phyloP scores from a whole-genome alignment of 1,140 invertebrate species.

The Drosophila subobscura region DNA sequence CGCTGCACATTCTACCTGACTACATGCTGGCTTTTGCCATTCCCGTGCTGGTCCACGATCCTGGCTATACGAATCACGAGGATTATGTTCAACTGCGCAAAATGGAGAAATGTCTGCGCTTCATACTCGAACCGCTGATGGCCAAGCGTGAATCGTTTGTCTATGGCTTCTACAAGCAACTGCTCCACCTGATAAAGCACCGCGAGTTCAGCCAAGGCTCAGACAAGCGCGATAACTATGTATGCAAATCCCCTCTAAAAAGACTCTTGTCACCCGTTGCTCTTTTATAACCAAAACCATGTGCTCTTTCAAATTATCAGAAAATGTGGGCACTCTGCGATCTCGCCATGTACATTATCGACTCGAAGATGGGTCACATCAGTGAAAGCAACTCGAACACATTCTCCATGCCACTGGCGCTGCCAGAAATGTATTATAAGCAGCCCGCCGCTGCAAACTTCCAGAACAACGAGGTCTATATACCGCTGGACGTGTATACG shows the following conservation, averaged over 20 bases:
- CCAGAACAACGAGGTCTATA: conserved; percentile 76
- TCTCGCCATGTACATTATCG: conserved; percentile 94
- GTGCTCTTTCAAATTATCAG: conserved; percentile 85
- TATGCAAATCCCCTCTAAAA: conserved; percentile 84
- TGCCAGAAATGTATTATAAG: conserved; percentile 82
- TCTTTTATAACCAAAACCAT: not conserved
- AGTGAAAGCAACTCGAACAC: conserved; percentile 60
- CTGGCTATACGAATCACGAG: conserved; percentile 90
- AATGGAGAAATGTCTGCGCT: conserved; percentile 94
- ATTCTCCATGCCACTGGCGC: conserved; percentile 69
- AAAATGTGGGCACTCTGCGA: conserved; percentile 98
- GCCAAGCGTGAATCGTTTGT: conserved; percentile 97
- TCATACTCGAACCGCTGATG: conserved; percentile 96
- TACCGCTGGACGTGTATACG: conserved; percentile 75
- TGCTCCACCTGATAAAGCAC: conserved; percentile 96
- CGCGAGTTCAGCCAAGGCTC: conserved; percentile 92
- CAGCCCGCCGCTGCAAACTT: conserved; percentile 60
- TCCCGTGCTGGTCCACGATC: conserved; percentile 95
- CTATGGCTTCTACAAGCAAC: conserved; percentile 97
- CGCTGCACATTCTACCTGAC: conserved; percentile 96
- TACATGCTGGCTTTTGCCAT: conserved; percentile 98
- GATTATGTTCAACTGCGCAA: conserved; percentile 90
- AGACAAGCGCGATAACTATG: conserved; percentile 65
- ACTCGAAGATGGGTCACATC: conserved; percentile 83
- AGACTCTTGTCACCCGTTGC: too few relatives aligned